These are phyloP conservation scores for Mohoua ochrocephala DNA, from an alignment of 2,113 vertebrate species.

Conservation along the genomic window DNA sequence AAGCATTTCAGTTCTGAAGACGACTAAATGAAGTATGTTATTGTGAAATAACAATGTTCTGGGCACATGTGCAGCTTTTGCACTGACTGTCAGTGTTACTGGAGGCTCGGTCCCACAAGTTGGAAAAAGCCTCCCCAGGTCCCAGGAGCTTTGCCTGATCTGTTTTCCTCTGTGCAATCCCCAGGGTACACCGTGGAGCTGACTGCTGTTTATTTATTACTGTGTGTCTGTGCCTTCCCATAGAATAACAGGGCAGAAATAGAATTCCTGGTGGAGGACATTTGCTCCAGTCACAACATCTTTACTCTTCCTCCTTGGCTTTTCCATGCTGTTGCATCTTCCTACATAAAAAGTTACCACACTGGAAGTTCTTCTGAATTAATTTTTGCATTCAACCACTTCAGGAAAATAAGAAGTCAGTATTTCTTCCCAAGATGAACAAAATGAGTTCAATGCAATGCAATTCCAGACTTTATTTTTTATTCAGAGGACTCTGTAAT, in stretches of 20 bases:
- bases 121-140: neutral
- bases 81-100: conserved; percentile 5
- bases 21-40: conserved; percentile 7
- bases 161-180: neutral
- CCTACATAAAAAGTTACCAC: neutral
- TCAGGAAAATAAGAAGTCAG: neutral
- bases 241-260: neutral
- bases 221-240: neutral
- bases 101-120: neutral
- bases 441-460: neutral
- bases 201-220: neutral
- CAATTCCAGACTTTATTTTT: neutral
- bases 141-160: neutral
- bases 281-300: neutral
- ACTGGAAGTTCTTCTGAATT: neutral
- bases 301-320: neutral
- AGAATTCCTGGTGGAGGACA: neutral
- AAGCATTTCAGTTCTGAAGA: conserved; percentile 57
- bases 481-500: neutral
- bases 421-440: neutral
- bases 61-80: neutral
- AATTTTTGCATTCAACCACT: neutral
- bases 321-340: neutral
- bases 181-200: neutral
- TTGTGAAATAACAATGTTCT: neutral